phyloP scores from a whole-genome alignment of 2,113 vertebrate genomes.

The Corythaixoides concolor region DNA sequence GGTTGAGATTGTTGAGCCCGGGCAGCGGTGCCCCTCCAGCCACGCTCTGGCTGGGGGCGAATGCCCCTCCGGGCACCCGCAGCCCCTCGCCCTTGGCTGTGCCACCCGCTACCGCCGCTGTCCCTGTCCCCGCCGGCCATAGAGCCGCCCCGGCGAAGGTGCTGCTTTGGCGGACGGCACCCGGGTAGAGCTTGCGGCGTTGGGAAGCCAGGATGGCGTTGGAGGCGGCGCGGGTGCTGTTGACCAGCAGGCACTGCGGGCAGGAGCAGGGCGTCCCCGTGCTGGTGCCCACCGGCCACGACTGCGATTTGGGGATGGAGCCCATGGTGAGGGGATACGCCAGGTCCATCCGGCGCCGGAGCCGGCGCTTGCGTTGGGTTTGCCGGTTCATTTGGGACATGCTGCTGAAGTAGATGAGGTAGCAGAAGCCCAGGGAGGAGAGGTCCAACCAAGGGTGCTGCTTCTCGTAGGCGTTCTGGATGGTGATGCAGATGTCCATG shows the following conservation, averaged over 20 bases:
- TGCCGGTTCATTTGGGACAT: slow-evolving; percentile 97
- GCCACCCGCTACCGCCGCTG: slow-evolving; percentile 8
- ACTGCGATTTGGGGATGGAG: slow-evolving; percentile 96
- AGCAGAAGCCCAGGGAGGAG: slow-evolving; percentile 94
- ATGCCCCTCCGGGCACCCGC: slow-evolving; percentile 64
- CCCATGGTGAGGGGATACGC: slow-evolving; percentile 95
- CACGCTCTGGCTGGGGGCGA: slow-evolving; percentile 64
- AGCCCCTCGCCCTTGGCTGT: slow-evolving; percentile 78
- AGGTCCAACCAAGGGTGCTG: slow-evolving; percentile 98
- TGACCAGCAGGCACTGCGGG: slow-evolving; percentile 93
- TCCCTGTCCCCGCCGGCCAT: slow-evolving; percentile 74
- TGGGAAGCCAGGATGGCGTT: slow-evolving; percentile 96
- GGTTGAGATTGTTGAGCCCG: slow-evolving; percentile 94
- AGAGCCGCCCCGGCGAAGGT: slow-evolving; percentile 83
- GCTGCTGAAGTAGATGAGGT: slow-evolving; percentile 95
- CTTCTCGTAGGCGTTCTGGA: slow-evolving; percentile 98
- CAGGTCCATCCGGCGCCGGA: slow-evolving; percentile 93
- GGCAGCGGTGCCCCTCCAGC: slow-evolving; percentile 72
- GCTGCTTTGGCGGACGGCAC: slow-evolving; percentile 85
- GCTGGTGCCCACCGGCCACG: slow-evolving; percentile 92
- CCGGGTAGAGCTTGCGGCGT: slow-evolving; percentile 81
- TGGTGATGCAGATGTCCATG: slow-evolving; percentile 97
- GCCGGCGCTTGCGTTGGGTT: slow-evolving; percentile 88
- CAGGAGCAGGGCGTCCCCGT: slow-evolving; percentile 92
- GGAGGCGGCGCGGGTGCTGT: slow-evolving; percentile 92